These are phyloP conservation scores for Biston stratarius DNA, from an alignment of 2,888 invertebrate species.

Conservation along the genomic window DNA sequence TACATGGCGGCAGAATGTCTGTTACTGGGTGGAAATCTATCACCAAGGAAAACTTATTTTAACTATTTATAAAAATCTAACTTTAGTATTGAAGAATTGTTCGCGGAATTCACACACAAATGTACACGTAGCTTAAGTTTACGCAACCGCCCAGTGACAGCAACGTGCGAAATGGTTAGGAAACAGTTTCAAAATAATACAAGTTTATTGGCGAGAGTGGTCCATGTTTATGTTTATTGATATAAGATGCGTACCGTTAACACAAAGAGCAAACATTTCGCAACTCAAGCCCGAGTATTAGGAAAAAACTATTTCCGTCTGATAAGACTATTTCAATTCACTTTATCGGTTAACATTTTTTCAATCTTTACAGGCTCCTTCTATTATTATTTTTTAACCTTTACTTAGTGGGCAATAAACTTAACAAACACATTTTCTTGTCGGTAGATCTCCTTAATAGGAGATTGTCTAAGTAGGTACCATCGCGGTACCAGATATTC, in stretches of 20 bases:
- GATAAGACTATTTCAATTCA: not conserved
- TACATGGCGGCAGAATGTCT: no score
- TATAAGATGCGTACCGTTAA: conserved; percentile 35
- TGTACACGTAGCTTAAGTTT: conserved; percentile 24
- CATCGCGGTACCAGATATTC: no score
- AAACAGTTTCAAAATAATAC: conserved; percentile 48
- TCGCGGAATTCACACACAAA: no score
- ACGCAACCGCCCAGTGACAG: conserved; percentile 46
- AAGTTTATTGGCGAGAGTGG: conserved; percentile 48
- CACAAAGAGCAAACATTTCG: conserved; percentile 35
- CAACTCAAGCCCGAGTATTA: not conserved
- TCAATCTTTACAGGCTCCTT: not conserved
- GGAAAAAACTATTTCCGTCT: not conserved
- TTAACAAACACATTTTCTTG: no score
- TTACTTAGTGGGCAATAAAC: not conserved
- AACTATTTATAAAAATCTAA: no score
- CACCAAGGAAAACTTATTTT: no score
- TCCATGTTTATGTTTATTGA: conserved; percentile 34
- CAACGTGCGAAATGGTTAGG: conserved; percentile 48
- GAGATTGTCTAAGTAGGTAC: no score
- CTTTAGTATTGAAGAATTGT: conserved; percentile 6
- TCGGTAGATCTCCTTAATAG: no score
- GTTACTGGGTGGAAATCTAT: no score
- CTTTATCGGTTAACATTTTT: not conserved
- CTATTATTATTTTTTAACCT: not conserved